A percentile compares a stretch with the other conserved stretches of the same genome.
Conservation (phyloP, 2,113 vertebrate genomes). For the Notothenia coriiceps region DNA sequence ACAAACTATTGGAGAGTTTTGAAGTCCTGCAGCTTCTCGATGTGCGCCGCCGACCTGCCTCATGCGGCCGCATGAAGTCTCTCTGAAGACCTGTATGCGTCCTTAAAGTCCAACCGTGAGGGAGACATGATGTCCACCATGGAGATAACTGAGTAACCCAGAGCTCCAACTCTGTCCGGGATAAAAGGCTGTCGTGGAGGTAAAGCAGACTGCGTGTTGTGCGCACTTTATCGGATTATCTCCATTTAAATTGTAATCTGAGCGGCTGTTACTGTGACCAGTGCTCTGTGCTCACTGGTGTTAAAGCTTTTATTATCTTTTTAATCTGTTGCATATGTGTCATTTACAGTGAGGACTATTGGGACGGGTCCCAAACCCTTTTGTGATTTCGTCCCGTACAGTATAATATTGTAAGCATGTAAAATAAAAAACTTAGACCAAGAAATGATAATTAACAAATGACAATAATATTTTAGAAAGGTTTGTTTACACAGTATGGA, state of each 20-base stretch:
- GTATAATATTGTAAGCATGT: no score
- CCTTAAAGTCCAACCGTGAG: constrained; percentile 12
- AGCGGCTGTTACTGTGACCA: constrained; percentile 17
- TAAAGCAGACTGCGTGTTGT: constrained; percentile 56
- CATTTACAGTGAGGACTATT: no score
- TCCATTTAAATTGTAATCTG: constrained; percentile 33
- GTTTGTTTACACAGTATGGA: no score
- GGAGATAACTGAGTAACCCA: constrained; percentile 31
- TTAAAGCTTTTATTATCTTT: not conserved
- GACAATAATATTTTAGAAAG: no score
- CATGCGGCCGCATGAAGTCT: not conserved
- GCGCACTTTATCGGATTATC: constrained; percentile 64
- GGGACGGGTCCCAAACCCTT: no score
- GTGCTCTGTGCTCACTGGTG: not conserved
- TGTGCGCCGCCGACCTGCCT: constrained; percentile 20
- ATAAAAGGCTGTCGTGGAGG: constrained; percentile 40
- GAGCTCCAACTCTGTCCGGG: not conserved
- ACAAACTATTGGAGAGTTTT: not conserved
- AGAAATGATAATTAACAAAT: no score
- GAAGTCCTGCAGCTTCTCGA: not conserved
- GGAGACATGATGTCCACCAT: constrained; percentile 33
- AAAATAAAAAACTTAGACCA: no score
- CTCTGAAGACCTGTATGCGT: constrained; percentile 16
- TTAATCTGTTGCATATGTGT: not conserved
- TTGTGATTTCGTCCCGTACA: no score